phyloP scores from a whole-genome alignment of 2,113 vertebrate species.

The Rissa tridactyla region DNA sequence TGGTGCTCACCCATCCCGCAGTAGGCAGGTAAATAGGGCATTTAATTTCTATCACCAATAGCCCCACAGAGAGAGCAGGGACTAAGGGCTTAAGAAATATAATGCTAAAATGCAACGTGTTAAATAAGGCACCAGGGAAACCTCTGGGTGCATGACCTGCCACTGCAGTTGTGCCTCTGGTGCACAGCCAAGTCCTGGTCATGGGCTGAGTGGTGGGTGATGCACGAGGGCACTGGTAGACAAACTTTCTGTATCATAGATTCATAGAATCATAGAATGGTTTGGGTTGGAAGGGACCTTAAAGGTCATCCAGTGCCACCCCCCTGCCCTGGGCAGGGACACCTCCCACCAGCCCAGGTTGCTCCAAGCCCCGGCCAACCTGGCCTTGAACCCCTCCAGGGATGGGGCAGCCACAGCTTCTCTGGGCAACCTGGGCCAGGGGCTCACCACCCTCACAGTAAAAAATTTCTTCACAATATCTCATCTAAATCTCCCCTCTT shows the following conservation, averaged over 20 bases:
- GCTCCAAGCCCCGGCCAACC: not conserved
- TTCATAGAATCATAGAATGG: not conserved
- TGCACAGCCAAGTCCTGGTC: too few species aligned
- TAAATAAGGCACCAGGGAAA: not conserved
- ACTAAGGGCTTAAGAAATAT: not conserved
- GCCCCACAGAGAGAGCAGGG: accelerated
- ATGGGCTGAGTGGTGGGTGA: not conserved
- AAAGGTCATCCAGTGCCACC: not conserved
- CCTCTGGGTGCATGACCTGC: accelerated
- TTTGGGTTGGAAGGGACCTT: not conserved
- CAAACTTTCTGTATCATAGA: not conserved
- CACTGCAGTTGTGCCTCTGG: not conserved
- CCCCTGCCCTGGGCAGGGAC: not conserved
- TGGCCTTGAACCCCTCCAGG: not conserved
- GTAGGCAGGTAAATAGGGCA: accelerated
- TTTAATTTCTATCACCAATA: not conserved
- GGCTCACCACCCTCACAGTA: not conserved
- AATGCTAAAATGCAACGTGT: not conserved
- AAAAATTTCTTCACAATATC: not conserved
- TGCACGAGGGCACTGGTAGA: accelerated
- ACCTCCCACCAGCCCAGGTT: not conserved
- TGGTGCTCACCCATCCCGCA: not conserved
- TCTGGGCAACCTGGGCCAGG: not conserved
- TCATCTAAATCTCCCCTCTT: too few species aligned
- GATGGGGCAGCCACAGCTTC: not conserved